Evolutionary conservation across 2,797 vertebrate genomes (phyloP), one percentile per base, ranked within the genome.

Genomic region (Rhadinocentrus ornatus): DNA sequence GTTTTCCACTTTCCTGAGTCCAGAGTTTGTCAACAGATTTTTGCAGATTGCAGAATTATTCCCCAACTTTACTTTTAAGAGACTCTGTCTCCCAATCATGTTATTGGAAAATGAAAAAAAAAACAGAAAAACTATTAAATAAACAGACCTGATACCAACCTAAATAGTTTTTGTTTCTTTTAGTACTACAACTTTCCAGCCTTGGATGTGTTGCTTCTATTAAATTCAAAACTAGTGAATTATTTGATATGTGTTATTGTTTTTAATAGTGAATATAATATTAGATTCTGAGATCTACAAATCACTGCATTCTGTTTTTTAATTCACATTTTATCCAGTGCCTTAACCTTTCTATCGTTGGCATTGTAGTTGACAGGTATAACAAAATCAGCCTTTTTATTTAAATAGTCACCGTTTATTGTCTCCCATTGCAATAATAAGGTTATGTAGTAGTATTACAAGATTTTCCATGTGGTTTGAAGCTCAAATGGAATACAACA

Each of bases 401-500:
- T 3, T 9, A 50, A 69, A 57, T 22, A 65, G 37, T 53, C 53
- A n/a, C 10, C 24, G 15, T 31, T 44, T 12, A 58, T 62, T 52
- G 34, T 31, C 56, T 62, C 8, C 10, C 39, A 22, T 74, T 44
- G 35, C 1, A 73, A 39, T 34, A 62, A 24, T 31, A 39, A 37
- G 20, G 20, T 53, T 54, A 57, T 22, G 6, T 16, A 27, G 56
- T 16, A 13, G 9, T 24, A 22, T 3, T 22, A 27, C 18, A 27
- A 29, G 66, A 53, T 64, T 60, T 73, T 20, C 46, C 46, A 60
- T 52, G 55, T 32, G 34, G 37, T 73, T 64, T 75, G 66, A 76
- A 74, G 77, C 76, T 67, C 70, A 24, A 69, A 59, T 68, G 0
- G 37, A 81, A 76, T 73, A 52, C 75, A 74, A 82, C 69, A 78